phyloP scores from a whole-genome alignment of 2,888 invertebrate species.

The Julus scandinavius region DNA sequence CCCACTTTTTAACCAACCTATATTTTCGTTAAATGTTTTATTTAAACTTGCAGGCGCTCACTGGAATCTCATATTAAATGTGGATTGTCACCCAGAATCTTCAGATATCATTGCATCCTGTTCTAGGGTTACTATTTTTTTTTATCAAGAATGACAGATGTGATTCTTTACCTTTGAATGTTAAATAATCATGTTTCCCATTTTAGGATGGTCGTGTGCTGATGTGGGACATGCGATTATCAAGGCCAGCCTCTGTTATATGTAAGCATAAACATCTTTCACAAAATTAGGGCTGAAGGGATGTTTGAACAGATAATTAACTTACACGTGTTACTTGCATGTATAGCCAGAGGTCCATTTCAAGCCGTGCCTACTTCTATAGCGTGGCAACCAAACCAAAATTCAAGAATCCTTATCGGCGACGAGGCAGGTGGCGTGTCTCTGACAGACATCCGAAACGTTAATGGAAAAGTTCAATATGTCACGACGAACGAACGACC shows the following conservation, averaged over 20 bases:
- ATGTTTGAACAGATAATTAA: background rate
- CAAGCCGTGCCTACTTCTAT: conserved; percentile 62
- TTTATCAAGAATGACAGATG: background rate
- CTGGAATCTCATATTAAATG: conserved; percentile 44
- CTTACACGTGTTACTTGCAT: background rate
- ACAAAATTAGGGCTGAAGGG: background rate
- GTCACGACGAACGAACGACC: conserved; percentile 61
- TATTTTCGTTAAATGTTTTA: background rate
- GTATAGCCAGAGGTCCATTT: background rate
- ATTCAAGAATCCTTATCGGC: conserved; percentile 66
- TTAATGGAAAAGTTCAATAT: conserved; percentile 57
- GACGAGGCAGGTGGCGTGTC: conserved; percentile 70
- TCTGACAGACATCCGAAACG: conserved; percentile 69
- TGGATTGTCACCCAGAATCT: conserved; percentile 62
- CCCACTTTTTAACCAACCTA: background rate
- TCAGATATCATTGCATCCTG: conserved; percentile 70
- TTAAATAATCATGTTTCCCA: background rate
- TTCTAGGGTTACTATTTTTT: conserved; percentile 62
- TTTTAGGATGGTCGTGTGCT: conserved; percentile 69
- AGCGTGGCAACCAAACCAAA: conserved; percentile 63
- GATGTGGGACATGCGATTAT: conserved; percentile 71
- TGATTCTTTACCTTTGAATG: background rate
- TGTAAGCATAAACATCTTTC: background rate
- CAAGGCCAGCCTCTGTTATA: conserved; percentile 64
- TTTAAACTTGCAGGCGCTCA: conserved; percentile 47